phyloP scores from a whole-genome alignment of 1,140 invertebrate species.

The Atta colombica region DNA sequence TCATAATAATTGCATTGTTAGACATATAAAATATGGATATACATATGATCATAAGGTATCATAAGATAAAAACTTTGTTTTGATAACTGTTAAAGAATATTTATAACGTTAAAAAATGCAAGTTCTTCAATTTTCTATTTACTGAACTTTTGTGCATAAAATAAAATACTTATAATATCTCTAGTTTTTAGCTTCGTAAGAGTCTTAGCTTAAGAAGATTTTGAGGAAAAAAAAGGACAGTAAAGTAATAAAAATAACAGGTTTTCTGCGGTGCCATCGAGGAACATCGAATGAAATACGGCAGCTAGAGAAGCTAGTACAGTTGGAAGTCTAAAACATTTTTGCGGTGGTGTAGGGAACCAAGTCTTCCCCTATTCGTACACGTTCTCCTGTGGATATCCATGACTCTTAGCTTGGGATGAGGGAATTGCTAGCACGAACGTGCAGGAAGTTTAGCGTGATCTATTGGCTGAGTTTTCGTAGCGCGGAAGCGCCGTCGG shows the following conservation, averaged over 20 bases:
- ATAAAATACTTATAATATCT: constrained; percentile 34
- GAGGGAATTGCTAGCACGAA: constrained; percentile 69
- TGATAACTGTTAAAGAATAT: constrained; percentile 7
- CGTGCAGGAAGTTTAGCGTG: constrained; percentile 73
- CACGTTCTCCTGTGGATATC: constrained; percentile 57
- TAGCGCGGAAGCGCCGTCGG: constrained; percentile 53
- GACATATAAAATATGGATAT: not conserved
- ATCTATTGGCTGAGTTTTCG: constrained; percentile 75
- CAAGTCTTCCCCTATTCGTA: not conserved
- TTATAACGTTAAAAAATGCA: not conserved
- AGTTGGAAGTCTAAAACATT: constrained; percentile 61
- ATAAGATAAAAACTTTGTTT: not conserved
- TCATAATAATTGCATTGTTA: not conserved
- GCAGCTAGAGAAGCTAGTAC: constrained; percentile 41
- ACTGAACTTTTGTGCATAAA: constrained; percentile 32
- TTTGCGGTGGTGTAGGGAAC: constrained; percentile 57
- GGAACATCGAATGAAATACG: constrained; percentile 63
- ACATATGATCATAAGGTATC: not conserved
- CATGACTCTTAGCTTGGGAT: constrained; percentile 41
- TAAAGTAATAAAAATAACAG: constrained; percentile 58
- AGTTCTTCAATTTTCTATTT: not conserved
- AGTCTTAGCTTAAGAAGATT: constrained; percentile 61
- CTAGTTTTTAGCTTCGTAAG: constrained; percentile 44
- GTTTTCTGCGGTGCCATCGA: constrained; percentile 53
- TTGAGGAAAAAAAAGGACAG: constrained; percentile 33